Percentiles rank a stretch among this genome's conserved stretches.
phyloP scores from a whole-genome alignment of 1,140 invertebrate genomes.

The Trichonephila clavipes region DNA sequence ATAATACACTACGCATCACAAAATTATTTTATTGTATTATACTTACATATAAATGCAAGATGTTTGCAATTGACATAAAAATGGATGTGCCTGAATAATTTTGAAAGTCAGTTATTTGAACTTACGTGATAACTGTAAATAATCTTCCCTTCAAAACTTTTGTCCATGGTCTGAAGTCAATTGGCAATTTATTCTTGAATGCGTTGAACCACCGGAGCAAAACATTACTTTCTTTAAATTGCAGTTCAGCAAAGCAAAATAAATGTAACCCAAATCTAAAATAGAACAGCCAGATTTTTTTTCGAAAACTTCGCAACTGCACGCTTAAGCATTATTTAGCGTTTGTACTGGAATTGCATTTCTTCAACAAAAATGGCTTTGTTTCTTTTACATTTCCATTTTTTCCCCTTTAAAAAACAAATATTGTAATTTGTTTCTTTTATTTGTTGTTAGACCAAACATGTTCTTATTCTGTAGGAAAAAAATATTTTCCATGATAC shows the following conservation, averaged over 20 bases:
- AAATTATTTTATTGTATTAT: no score
- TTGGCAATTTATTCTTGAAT: slow-evolving; percentile 1
- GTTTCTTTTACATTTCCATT: not conserved
- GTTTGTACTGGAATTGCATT: not conserved
- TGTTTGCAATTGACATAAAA: not conserved
- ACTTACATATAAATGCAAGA: no score
- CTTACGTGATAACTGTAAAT: not conserved
- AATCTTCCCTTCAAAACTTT: not conserved
- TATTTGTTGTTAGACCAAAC: not conserved
- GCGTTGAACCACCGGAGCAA: not conserved
- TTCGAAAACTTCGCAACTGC: not conserved
- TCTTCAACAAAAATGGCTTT: not conserved
- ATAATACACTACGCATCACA: no score
- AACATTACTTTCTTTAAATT: slow-evolving; percentile 44
- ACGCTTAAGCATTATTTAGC: not conserved
- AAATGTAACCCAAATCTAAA: not conserved
- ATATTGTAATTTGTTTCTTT: not conserved
- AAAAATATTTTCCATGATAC: not conserved
- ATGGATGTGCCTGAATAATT: not conserved
- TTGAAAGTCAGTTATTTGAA: not conserved
- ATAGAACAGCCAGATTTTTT: not conserved
- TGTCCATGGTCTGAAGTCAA: not conserved
- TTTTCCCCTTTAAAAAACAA: not conserved
- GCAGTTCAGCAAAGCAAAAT: not conserved
- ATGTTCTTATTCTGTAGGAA: not conserved